Percentiles rank a stretch among this genome's conserved stretches.
phyloP scores from a whole-genome alignment of 2,113 vertebrate genomes.

The Leucoraja erinaceus region DNA sequence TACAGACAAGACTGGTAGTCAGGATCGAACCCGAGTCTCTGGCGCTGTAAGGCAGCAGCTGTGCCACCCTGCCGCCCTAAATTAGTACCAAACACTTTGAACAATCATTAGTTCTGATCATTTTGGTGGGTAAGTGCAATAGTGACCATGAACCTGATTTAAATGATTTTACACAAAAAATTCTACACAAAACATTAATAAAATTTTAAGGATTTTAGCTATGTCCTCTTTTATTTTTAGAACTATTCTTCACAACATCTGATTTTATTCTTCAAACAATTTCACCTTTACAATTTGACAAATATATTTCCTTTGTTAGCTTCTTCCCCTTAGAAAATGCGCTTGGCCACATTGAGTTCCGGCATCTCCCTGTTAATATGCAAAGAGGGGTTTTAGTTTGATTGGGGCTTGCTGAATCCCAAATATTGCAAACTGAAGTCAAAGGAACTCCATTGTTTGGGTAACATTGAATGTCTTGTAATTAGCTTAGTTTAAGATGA shows the following conservation, averaged over 20 bases:
- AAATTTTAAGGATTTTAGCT: neutral
- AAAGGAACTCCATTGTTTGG: neutral
- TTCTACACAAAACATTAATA: neutral
- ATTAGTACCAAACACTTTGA: no score
- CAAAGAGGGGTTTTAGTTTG: neutral
- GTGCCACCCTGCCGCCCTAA: no score
- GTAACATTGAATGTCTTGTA: neutral
- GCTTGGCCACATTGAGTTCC: neutral
- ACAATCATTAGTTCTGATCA: no score
- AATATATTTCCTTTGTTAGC: neutral
- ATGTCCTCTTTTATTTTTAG: neutral
- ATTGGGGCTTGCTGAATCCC: neutral
- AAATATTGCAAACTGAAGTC: constrained; percentile 2
- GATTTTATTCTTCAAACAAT: constrained; percentile 3
- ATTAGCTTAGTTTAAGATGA: neutral
- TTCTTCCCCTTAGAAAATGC: neutral
- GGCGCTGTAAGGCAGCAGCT: no score
- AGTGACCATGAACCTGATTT: neutral
- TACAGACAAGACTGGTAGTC: no score
- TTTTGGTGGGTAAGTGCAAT: neutral
- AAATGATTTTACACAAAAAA: constrained; percentile 17
- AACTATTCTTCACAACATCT: neutral
- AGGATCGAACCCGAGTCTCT: no score
- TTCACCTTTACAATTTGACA: neutral
- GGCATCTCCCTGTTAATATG: neutral